Conservation (phyloP, 2,113 vertebrate species). For the Dipodomys spectabilis region DNA sequence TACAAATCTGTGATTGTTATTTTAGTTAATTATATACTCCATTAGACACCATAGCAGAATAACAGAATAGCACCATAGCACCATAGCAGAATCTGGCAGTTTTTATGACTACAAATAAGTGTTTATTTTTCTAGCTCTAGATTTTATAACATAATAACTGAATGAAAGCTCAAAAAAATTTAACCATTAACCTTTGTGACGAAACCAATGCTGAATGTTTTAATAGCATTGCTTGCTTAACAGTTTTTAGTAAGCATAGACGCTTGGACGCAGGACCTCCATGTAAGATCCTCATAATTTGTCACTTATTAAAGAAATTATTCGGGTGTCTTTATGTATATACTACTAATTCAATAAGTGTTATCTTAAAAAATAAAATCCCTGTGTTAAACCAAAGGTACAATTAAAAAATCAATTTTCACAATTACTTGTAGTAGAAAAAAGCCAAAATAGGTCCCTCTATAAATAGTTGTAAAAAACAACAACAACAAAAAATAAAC, state of each 20-base stretch:
- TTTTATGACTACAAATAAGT: constrained; percentile 71
- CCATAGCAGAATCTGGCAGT: constrained; percentile 62
- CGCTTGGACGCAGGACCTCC: constrained; percentile 60
- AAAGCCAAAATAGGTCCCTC: background rate
- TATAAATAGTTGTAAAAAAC: background rate
- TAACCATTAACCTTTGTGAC: constrained; percentile 69
- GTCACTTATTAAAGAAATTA: constrained; percentile 39
- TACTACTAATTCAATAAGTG: background rate
- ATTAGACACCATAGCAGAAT: constrained; percentile 69
- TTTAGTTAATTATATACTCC: constrained; percentile 82
- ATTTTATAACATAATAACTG: constrained; percentile 82
- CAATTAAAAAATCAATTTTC: constrained; percentile 8
- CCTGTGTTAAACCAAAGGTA: background rate
- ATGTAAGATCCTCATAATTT: background rate
- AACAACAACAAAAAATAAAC: background rate
- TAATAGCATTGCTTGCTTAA: constrained; percentile 66
- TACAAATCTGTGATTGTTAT: constrained; percentile 71
- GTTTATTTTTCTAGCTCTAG: constrained; percentile 79
- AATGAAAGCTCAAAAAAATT: constrained; percentile 69
- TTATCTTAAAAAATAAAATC: constrained; percentile 40
- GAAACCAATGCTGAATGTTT: constrained; percentile 67
- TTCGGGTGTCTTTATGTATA: constrained; percentile 6
- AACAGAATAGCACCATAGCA: background rate
- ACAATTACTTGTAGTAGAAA: constrained; percentile 39
- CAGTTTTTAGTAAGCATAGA: constrained; percentile 62